Evolutionary conservation across 1,140 invertebrate species (phyloP).

Genomic region (Calycopis cecrops): DNA sequence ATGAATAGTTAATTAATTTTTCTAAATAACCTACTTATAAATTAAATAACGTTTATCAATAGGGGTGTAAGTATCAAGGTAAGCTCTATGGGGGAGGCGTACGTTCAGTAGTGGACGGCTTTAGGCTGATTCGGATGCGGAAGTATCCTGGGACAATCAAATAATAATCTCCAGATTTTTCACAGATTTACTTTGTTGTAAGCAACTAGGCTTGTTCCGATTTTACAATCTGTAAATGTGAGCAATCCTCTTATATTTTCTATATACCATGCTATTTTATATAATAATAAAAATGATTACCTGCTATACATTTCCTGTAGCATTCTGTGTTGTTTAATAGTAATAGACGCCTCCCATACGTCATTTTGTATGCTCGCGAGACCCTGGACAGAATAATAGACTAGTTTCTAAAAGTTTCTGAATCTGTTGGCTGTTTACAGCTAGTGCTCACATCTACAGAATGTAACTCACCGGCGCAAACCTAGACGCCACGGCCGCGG

Average conservation of each 20-base stretch:
- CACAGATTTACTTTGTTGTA: too few species aligned
- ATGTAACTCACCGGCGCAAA: slow-evolving; percentile 13
- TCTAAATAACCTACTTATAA: too few species aligned
- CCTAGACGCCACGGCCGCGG: slow-evolving; percentile 11
- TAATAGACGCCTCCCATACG: slow-evolving; percentile 81
- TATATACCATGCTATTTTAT: too few species aligned
- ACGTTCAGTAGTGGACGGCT: too few species aligned
- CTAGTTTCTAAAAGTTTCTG: not conserved
- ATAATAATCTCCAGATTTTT: too few species aligned
- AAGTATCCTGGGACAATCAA: too few species aligned
- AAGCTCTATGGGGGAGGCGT: too few species aligned
- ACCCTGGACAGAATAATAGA: slow-evolving; percentile 36
- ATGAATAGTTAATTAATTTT: too few species aligned
- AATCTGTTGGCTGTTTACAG: slow-evolving; percentile 2
- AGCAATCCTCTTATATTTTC: slow-evolving; percentile 13
- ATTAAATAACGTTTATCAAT: too few species aligned
- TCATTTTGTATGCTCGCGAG: slow-evolving; percentile 76
- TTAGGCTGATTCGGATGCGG: too few species aligned
- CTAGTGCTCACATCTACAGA: slow-evolving; percentile 10
- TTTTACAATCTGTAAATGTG: slow-evolving; percentile 25
- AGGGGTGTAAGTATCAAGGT: too few species aligned
- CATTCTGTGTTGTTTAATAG: slow-evolving; percentile 78
- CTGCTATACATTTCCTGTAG: slow-evolving; percentile 73
- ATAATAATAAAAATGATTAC: slow-evolving; percentile 33
- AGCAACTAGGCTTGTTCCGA: not conserved